These are phyloP conservation scores for Muscidifurax raptorellus DNA, from an alignment of 1,140 invertebrate species.

Conservation along the genomic window DNA sequence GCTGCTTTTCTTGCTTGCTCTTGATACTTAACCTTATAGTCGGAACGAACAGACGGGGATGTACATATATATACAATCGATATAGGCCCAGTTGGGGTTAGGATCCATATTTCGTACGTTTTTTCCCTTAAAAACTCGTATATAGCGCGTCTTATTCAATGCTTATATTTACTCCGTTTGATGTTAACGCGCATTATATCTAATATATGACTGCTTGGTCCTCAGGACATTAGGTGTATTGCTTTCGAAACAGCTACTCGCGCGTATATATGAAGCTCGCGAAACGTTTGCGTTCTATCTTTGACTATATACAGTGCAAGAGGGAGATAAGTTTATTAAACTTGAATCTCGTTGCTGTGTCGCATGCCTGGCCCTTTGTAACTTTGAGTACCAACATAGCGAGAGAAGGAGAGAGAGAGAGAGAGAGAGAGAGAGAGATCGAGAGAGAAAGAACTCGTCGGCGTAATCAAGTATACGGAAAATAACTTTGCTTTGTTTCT, in stretches of 20 bases:
- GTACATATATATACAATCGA: background rate
- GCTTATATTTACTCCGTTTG: no score
- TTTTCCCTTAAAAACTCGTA: no score
- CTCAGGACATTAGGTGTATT: background rate
- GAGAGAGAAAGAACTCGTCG: background rate
- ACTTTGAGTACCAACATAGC: no score
- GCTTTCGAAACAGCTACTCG: background rate
- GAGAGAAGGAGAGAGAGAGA: background rate
- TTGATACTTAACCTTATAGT: conserved; percentile 32
- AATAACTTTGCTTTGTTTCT: background rate
- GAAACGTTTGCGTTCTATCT: background rate
- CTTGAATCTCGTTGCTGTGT: background rate
- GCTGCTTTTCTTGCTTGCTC: conserved; percentile 6
- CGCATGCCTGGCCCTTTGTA: background rate
- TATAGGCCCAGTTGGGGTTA: no score
- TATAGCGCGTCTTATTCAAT: no score
- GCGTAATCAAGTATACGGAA: background rate
- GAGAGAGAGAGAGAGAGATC: no score
- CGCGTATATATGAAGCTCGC: background rate
- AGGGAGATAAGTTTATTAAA: background rate
- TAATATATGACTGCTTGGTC: background rate
- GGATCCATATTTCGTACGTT: no score
- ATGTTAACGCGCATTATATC: background rate
- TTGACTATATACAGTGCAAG: background rate
- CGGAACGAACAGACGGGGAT: background rate